Percentiles rank a stretch among this genome's conserved stretches.
phyloP scores from a whole-genome alignment of 2,797 vertebrate species.

The Poeciliopsis presidionis region DNA sequence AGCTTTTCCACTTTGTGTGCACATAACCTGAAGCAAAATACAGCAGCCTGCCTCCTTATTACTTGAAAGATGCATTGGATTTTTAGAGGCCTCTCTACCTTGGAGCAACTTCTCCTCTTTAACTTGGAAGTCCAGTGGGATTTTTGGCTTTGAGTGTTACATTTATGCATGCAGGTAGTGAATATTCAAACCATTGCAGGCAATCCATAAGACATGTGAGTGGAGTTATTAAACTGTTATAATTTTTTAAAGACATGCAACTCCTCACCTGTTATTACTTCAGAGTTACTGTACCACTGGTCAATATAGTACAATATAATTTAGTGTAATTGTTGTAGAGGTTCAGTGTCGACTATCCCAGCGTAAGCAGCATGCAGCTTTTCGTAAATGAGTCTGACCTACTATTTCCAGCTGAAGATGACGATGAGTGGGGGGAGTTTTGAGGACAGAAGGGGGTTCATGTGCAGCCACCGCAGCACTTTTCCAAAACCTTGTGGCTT shows the following conservation, averaged over 20 bases:
- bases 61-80: slow-evolving; percentile 43
- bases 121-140: slow-evolving; percentile 43
- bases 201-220: slow-evolving; percentile 27
- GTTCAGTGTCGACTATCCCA: slow-evolving; percentile 40
- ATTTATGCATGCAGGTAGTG: slow-evolving; percentile 59
- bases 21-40: slow-evolving; percentile 34
- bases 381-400: slow-evolving; percentile 50
- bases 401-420: slow-evolving; percentile 60
- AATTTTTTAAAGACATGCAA: slow-evolving; percentile 15
- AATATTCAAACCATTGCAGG: slow-evolving; percentile 60
- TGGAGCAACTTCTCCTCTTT: slow-evolving; percentile 33
- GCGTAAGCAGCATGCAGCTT: slow-evolving; percentile 34
- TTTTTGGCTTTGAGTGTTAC: slow-evolving; percentile 55
- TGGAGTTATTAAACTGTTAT: slow-evolving; percentile 4
- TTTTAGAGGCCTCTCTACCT: slow-evolving; percentile 28
- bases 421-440: slow-evolving; percentile 28
- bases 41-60: slow-evolving; percentile 29
- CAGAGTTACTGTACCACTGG: slow-evolving; percentile 30
- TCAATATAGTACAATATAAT: slow-evolving; percentile 39
- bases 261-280: slow-evolving; percentile 28
- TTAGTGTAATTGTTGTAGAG: slow-evolving; percentile 58
- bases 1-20: not conserved
- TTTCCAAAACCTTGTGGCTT: slow-evolving; percentile 45
- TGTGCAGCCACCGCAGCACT: slow-evolving; percentile 58
- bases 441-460: slow-evolving; percentile 28